These are phyloP conservation scores for Psettodes erumei DNA, from an alignment of 2,113 vertebrate genomes.

Conservation along the genomic window DNA sequence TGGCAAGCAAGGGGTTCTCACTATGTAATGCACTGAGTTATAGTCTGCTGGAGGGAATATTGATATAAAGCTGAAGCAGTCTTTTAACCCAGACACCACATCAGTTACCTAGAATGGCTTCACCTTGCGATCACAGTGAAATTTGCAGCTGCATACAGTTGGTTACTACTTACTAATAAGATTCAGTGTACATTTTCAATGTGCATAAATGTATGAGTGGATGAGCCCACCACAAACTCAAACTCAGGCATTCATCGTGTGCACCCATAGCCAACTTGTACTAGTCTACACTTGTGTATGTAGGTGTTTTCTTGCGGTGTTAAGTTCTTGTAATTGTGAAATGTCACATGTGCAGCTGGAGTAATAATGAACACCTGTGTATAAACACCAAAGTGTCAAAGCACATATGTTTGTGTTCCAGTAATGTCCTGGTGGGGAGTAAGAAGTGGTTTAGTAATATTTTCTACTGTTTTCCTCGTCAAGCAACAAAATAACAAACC, in stretches of 20 bases:
- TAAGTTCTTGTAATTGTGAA: constrained; percentile 43
- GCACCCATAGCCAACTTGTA: constrained; percentile 13
- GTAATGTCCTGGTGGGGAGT: constrained; percentile 17
- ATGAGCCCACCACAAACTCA: constrained; percentile 53
- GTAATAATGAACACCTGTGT: constrained; percentile 17
- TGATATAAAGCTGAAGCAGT: constrained; percentile 15
- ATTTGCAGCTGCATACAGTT: constrained; percentile 16
- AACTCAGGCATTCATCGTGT: constrained; percentile 36
- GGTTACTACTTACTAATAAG: no score
- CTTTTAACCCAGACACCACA: constrained; percentile 37
- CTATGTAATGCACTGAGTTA: constrained; percentile 33
- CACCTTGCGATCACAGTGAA: constrained; percentile 27
- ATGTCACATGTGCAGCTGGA: constrained; percentile 22
- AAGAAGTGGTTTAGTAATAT: constrained; percentile 15
- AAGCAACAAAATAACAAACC: no score
- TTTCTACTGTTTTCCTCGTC: neutral
- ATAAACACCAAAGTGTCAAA: constrained; percentile 14
- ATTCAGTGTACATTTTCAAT: constrained; percentile 43
- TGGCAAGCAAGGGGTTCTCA: constrained; percentile 9
- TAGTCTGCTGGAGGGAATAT: constrained; percentile 32
- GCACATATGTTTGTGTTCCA: neutral
- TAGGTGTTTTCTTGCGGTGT: constrained; percentile 22
- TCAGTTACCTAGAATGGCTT: constrained; percentile 17
- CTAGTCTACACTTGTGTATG: constrained; percentile 49
- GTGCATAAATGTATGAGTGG: constrained; percentile 56